Conservation (phyloP, 2,113 vertebrate species). For the Lutjanus erythropterus region DNA sequence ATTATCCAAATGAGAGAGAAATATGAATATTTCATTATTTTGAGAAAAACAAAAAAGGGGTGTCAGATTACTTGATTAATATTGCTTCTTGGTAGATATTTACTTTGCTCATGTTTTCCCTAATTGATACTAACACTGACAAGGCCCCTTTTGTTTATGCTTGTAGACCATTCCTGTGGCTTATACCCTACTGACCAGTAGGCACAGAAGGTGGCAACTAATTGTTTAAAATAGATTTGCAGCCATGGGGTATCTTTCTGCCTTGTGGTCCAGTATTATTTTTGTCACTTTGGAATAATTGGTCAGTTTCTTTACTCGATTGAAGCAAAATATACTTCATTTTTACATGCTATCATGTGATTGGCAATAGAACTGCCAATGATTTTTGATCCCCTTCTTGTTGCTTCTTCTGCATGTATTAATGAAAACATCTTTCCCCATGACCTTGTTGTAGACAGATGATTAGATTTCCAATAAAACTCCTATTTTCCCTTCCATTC, state of each 20-base stretch:
- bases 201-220: constrained; percentile 59
- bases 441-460: constrained; percentile 46
- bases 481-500: constrained; percentile 14
- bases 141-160: constrained; percentile 34
- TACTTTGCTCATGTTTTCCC: constrained; percentile 23
- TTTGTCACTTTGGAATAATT: constrained; percentile 18
- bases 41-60: constrained; percentile 43
- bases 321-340: constrained; percentile 2
- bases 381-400: constrained; percentile 23
- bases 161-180: constrained; percentile 34
- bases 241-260: constrained; percentile 55
- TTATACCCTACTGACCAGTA: constrained; percentile 26
- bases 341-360: background rate
- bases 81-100: constrained; percentile 36
- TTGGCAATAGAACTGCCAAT: constrained; percentile 27
- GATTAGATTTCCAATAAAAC: constrained; percentile 44
- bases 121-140: constrained; percentile 60
- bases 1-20: background rate
- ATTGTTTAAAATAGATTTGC: constrained; percentile 6
- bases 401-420: constrained; percentile 68
- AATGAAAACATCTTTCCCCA: constrained; percentile 19
- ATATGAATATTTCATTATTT: background rate
- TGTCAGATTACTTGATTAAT: constrained; percentile 53
- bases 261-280: constrained; percentile 71
- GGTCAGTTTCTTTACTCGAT: constrained; percentile 13